Base-by-base conservation (phyloP, 2,113 vertebrate species). In the Nothocercus julius region DNA sequence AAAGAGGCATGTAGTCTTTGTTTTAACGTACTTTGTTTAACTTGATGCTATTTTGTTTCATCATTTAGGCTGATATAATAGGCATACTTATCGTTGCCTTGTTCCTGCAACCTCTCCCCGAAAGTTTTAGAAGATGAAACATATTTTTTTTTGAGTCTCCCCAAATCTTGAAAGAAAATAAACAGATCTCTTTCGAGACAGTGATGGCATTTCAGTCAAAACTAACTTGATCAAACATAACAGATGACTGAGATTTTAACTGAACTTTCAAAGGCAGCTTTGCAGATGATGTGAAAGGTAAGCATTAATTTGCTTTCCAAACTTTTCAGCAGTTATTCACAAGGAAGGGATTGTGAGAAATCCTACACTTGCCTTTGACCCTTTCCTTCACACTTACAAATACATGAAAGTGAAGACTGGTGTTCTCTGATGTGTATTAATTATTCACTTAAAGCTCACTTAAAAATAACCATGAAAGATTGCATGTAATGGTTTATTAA, bases 291-390 rank as follows among this genome's bases (percentile, higher is more conserved):
- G 10, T 67, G 34, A 30, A 91, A 84, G 76, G 83, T 85, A 92
- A 91, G 76, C 75, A 73, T 87, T 95, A 76, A 64, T 88, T 92
- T 94, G 30, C 79, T 90, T 94, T 95, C 51, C 85, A 92, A 84
- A 87, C 15, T 94, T 90, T 59, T 94, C 92, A 93, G 76, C 76
- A 82, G 77, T 93, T 95, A 61, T 34, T 96, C 78, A 90, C 79
- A 83, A 87, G 34, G 79, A 88, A 81, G 15, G 68, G 80, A 85
- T 80, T 96, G 85, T 92, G 40, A 78, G 87, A 94, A 91, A 85
- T 86, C 87, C 69, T 93, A 6, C 32, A 87, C 40, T 42, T 94
- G 56, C 53, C 76, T 84, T 92, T 91, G 80, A 94, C 79, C 79
- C 44, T 85, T 95, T 87, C 22, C 25, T 92, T 94, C 77, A 53